A percentile compares a stretch with the other conserved stretches of the same genome.
phyloP scores from a whole-genome alignment of 2,888 invertebrate species.

The Clitarchus hookeri region DNA sequence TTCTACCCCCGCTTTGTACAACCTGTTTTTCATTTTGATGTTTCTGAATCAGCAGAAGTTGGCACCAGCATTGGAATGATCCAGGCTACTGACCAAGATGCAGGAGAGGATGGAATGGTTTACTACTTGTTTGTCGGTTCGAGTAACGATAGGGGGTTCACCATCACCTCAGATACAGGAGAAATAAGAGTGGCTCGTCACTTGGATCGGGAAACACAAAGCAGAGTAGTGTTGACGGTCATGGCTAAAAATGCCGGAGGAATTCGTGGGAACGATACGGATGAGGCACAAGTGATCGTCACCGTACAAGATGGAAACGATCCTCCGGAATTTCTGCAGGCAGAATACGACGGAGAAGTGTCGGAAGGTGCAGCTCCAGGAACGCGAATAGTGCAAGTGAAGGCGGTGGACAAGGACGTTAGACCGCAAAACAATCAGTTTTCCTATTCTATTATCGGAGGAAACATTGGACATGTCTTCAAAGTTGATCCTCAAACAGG shows the following conservation, averaged over 20 bases:
- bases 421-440: conserved; percentile 90
- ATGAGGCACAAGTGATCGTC: conserved; percentile 91
- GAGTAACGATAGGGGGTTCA: conserved; percentile 89
- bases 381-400: conserved; percentile 71
- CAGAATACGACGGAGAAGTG: conserved; percentile 75
- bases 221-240: conserved; percentile 85
- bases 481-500: conserved; percentile 87
- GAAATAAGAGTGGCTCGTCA: conserved; percentile 80
- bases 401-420: conserved; percentile 90
- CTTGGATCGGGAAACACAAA: conserved; percentile 86
- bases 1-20: conserved; percentile 87
- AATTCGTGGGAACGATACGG: conserved; percentile 92
- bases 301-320: conserved; percentile 96
- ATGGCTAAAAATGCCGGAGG: conserved; percentile 94
- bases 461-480: conserved; percentile 81
- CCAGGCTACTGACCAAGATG: conserved; percentile 87
- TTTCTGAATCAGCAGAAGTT: conserved; percentile 87
- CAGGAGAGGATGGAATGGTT: conserved; percentile 84
- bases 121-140: conserved; percentile 92
- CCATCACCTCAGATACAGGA: conserved; percentile 82
- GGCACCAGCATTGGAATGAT: conserved; percentile 84
- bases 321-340: conserved; percentile 88
- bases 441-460: conserved; percentile 84
- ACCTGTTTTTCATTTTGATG: conserved; percentile 89
- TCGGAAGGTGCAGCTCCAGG: conserved; percentile 80